Conservation (phyloP, 2,888 invertebrate species). For the Hydrotaea diabolus region DNA sequence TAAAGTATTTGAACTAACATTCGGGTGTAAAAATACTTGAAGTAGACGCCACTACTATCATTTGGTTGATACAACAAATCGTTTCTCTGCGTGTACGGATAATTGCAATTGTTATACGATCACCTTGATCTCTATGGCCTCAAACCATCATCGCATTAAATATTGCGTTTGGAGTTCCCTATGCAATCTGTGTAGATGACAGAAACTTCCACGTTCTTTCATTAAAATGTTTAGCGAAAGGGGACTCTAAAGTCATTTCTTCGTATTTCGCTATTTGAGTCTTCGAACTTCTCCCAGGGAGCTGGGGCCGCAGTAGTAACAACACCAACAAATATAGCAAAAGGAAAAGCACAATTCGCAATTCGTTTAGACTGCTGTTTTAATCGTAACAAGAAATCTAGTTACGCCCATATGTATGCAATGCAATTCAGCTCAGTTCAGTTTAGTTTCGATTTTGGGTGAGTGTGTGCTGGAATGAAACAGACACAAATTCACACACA, state of each 20-base stretch:
- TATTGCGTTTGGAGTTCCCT: no score
- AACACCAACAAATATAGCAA: neutral
- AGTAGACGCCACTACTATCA: no score
- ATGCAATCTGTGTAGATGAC: no score
- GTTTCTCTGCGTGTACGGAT: no score
- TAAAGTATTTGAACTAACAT: no score
- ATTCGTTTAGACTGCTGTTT: conserved; percentile 22
- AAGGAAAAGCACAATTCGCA: conserved; percentile 10
- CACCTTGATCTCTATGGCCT: no score
- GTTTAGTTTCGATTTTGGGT: conserved; percentile 36
- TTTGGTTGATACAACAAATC: no score
- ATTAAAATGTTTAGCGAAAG: neutral
- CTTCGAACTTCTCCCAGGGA: neutral
- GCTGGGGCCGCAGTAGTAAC: neutral
- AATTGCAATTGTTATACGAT: no score
- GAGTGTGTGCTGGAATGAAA: neutral
- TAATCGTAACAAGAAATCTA: conserved; percentile 62
- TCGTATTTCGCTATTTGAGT: neutral
- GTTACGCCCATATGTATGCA: conserved; percentile 62
- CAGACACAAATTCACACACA: no score
- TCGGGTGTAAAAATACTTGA: no score
- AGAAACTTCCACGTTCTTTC: neutral
- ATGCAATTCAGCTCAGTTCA: conserved; percentile 48
- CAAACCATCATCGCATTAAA: no score
- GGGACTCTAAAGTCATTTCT: neutral